Conservation (phyloP, 2,888 invertebrate species). For the Cancer borealis region DNA sequence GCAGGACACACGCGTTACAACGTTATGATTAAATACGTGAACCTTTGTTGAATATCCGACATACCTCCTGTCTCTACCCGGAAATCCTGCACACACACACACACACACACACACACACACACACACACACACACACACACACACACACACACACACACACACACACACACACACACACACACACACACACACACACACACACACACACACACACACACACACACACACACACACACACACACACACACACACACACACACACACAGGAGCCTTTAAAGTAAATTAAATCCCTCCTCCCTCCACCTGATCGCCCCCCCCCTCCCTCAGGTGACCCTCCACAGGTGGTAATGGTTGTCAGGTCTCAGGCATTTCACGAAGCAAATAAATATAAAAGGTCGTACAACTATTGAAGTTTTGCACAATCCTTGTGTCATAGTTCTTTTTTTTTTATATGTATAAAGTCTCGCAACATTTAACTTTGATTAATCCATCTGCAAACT, state of each 20-base stretch:
- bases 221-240: neutral
- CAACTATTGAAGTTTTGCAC: neutral
- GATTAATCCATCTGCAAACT: neutral
- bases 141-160: neutral
- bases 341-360: neutral
- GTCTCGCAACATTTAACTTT: neutral
- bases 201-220: neutral
- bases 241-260: neutral
- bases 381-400: neutral
- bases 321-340: neutral
- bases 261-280: no score
- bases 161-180: neutral
- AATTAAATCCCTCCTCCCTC: neutral
- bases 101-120: slow-evolving; percentile 25
- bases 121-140: neutral
- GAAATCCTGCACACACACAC: neutral
- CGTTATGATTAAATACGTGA: no score
- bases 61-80: no score
- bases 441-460: neutral
- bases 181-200: neutral
- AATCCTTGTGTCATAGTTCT: neutral
- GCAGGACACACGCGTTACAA: no score
- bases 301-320: neutral
- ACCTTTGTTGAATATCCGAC: no score
- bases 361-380: neutral